Evolutionary conservation across 2,113 vertebrate species (phyloP).

Genomic region (Phylloscopus trochilus): DNA sequence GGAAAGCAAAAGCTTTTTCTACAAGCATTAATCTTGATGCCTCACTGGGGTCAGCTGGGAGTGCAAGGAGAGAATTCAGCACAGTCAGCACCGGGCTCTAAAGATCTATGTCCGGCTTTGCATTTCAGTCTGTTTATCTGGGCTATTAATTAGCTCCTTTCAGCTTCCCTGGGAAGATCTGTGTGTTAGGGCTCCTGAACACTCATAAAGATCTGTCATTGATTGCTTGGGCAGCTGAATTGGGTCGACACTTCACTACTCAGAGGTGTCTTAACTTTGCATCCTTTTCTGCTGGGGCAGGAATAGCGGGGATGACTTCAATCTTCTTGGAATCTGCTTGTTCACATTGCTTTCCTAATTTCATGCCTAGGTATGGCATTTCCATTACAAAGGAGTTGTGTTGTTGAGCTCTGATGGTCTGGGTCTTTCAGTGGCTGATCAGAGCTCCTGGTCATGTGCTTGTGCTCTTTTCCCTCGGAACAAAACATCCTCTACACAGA

Average conservation of each 20-base stretch:
- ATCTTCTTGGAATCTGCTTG: not conserved
- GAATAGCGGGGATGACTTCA: not conserved
- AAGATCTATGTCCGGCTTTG: conserved; percentile 13
- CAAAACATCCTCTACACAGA: conserved; percentile 30
- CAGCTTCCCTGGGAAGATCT: not conserved
- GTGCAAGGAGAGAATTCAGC: conserved; percentile 11
- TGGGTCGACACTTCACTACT: not conserved
- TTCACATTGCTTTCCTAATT: not conserved
- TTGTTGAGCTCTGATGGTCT: not conserved
- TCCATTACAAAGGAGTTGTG: conserved; percentile 44
- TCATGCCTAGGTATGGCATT: conserved; percentile 31
- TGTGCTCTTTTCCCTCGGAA: conserved; percentile 2
- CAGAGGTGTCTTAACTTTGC: not conserved
- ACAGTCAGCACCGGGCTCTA: not conserved
- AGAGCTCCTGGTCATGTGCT: conserved; percentile 30
- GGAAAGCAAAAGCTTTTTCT: conserved; percentile 1
- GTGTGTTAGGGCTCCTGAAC: not conserved
- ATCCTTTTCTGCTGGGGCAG: conserved; percentile 30
- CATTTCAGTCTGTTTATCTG: conserved; percentile 17
- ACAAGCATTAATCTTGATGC: not conserved
- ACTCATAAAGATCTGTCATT: not conserved
- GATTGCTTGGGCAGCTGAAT: conserved; percentile 3
- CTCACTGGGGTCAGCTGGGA: not conserved
- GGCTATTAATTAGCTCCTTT: conserved; percentile 33
- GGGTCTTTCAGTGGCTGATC: conserved; percentile 28